phyloP scores from a whole-genome alignment of 2,113 vertebrate genomes.

The Blennius ocellaris region DNA sequence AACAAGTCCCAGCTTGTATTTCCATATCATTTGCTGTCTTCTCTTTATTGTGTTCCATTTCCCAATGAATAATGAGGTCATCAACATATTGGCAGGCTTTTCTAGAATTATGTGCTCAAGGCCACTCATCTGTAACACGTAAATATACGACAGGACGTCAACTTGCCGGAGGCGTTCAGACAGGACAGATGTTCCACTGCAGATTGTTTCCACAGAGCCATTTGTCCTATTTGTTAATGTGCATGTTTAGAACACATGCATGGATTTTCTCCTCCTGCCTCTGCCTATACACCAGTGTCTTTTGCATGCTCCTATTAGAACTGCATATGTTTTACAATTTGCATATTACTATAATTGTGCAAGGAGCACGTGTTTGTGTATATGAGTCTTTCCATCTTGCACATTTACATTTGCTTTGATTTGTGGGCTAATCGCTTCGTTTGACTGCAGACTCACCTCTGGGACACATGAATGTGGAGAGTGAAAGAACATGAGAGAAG shows the following conservation, averaged over 20 bases:
- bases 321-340: constrained; percentile 1
- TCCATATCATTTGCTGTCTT: constrained; percentile 1
- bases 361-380: neutral
- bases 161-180: neutral
- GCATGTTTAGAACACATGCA: neutral
- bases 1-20: constrained; percentile 22
- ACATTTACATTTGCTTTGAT: neutral
- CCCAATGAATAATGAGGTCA: constrained; percentile 36
- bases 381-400: neutral
- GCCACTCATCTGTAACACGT: constrained; percentile 17
- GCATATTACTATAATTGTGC: neutral
- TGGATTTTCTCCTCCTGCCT: neutral
- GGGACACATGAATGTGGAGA: constrained; percentile 1
- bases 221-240: neutral
- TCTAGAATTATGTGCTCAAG: constrained; percentile 40
- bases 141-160: constrained; percentile 10
- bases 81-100: constrained; percentile 16
- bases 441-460: neutral
- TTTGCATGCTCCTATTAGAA: neutral
- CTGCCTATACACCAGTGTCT: neutral
- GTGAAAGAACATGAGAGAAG: neutral
- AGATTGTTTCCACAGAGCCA: neutral
- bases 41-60: neutral
- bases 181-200: constrained; percentile 1
- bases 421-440: neutral